Evolutionary conservation across 2,888 invertebrate genomes (phyloP), one percentile per base, ranked within the genome.

Genomic region (Drosophila demipolita): DNA sequence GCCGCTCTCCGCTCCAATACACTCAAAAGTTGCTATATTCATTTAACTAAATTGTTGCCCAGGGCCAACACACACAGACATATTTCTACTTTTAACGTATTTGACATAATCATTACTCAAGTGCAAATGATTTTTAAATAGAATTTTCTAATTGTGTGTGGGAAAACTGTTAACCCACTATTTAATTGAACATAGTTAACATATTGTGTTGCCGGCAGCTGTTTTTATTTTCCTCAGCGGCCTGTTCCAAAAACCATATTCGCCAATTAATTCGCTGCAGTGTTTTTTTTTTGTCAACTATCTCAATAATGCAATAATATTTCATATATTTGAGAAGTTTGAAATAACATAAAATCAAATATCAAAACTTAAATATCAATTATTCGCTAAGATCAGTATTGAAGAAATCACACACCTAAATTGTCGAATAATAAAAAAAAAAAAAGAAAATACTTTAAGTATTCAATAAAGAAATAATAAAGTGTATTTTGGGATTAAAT

Each of bases 101-200:
- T 48, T 29, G 26, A 50, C 76, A 55, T 26, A 50, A 33, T n/a
- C 35, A 29, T 36, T 38, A 26, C 8, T 52, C 42, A 45, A 66
- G 29, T 49, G 12, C 55, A 45, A 29, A 11, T 54, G 59, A 48
- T 63, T 33, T 9, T 5, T 48, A 23, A 11, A 40, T 12, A 0
- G 26, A n/a, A 12, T 59, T 48, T 40, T 29, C 26, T 49, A 17
- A 26, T 59, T 40, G n/a, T 11, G 20, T 9, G 52, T 32, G 55
- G 33, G 26, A 60, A 66, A 75, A 73, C 68, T 78, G 80, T 73
- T 63, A 71, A 60, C 74, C 54, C 55, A 74, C 86, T 83, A 86
- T 83, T 29, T 29, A 29, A 29, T 29, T 29, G 86, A 88, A 80
- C 89, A 68, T 66, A 68, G 78, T 78, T 75, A 73, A 66, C 70